Base-by-base conservation (phyloP, 2,888 invertebrate genomes). In the Acronicta alni region DNA sequence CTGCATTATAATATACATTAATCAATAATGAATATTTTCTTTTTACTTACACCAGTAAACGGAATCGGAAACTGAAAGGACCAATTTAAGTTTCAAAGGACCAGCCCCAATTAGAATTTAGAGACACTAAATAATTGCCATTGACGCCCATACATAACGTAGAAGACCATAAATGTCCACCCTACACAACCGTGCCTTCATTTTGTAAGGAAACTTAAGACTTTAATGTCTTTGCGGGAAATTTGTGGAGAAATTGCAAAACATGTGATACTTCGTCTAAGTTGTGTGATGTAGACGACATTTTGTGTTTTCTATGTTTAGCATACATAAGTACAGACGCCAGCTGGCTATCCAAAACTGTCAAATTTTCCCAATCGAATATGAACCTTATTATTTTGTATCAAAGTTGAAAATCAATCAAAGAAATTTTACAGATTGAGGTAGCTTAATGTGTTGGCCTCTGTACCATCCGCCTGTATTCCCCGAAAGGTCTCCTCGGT, bases 121-220 rank as follows among this genome's bases (percentile, higher is more conserved):
- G 0, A 20, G 48, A 17, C 16, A 45, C 16, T 46, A 45, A 38
- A 32, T 47, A 51, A 61, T 66, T 57, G 42, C 41, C 35, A 26
- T 52, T 45, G 37, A 47, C 43, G 26, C 49, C 55, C 8, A 49
- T 42, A 32, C 32, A 39, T 10, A 61, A 15, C 46, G 43, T 26
- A 39, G 37, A 60, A 57, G 38, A 17, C 45, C 44, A 41, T 65
- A 72, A 72, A 65, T 48, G 16, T 26, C 43, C 9, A 53, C 57
- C 60, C 70, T 57, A 60, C 48, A 32, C 41, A 62, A 61, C 41
- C 58, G 47, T 53, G 52, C n/a, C 23, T 48, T 39, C 38, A 30
- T 12, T 54, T 60, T 49, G 60, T 65, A 58, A 32, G 30, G 38
- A 37, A 71, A 71, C 54, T 55, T 59, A 43, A 59, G 52, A 57